Percentiles rank a stretch among this genome's conserved stretches.
These are phyloP conservation scores for Amphimallon solstitiale DNA, from an alignment of 2,888 invertebrate species.

Conservation along the genomic window DNA sequence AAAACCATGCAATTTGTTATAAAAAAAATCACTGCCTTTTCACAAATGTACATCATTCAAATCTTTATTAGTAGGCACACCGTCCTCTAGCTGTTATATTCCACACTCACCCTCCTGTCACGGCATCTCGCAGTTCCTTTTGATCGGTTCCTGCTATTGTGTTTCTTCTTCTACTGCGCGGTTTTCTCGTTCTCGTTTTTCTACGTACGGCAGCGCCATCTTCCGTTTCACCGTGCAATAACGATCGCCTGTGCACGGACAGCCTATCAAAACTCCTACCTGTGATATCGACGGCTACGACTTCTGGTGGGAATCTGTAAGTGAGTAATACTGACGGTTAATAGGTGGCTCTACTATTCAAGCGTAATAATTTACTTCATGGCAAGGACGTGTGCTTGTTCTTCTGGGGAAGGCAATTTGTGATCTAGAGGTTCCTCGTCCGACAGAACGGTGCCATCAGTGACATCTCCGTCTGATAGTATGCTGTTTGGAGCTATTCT, in stretches of 20 bases:
- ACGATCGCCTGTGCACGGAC: conserved; percentile 85
- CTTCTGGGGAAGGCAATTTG: conserved; percentile 87
- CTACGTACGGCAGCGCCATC: conserved; percentile 68
- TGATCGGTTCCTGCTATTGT: conserved; percentile 92
- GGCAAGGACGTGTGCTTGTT: conserved; percentile 84
- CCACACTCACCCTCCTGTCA: conserved; percentile 78
- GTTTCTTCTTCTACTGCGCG: conserved; percentile 86
- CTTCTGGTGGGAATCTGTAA: conserved; percentile 84
- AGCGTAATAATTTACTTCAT: conserved; percentile 72
- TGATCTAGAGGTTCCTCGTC: conserved; percentile 83
- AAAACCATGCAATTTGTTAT: not conserved
- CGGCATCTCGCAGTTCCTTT: conserved; percentile 87
- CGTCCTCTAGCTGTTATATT: conserved; percentile 1
- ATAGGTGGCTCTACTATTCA: conserved; percentile 24
- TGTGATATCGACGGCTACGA: conserved; percentile 89
- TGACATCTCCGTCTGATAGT: conserved; percentile 64
- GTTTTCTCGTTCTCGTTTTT: conserved; percentile 77
- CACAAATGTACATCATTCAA: not conserved
- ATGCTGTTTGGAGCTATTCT: conserved; percentile 69
- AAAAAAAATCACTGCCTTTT: conserved; percentile 1
- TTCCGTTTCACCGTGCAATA: conserved; percentile 69
- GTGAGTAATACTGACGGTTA: not conserved
- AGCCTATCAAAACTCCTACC: conserved; percentile 90
- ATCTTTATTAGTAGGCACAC: no score
- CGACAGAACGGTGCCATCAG: conserved; percentile 65